phyloP scores from a whole-genome alignment of 1,140 invertebrate genomes.

The Holcopasites calliopsidis region DNA sequence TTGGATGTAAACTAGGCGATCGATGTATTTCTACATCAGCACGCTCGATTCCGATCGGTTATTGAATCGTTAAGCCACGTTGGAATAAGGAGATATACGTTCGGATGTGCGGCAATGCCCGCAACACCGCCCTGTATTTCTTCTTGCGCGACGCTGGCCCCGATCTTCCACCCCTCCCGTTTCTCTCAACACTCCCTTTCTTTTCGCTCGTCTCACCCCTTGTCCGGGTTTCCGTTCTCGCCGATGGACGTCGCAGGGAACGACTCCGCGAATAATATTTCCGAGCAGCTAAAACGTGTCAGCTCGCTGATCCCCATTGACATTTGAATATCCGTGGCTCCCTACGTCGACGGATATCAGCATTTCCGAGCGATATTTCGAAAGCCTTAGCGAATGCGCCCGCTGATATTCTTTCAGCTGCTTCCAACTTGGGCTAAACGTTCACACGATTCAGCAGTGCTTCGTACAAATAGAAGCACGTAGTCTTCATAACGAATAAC shows the following conservation, averaged over 20 bases:
- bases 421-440: neutral
- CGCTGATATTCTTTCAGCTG: slow-evolving; percentile 29
- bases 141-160: slow-evolving; percentile 37
- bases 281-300: slow-evolving; percentile 78
- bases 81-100: slow-evolving; percentile 75
- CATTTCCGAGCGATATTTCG: slow-evolving; percentile 54
- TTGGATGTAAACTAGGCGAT: slow-evolving; percentile 74
- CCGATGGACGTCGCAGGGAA: slow-evolving; percentile 36
- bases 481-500: too few species aligned
- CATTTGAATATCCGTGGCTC: slow-evolving; percentile 78
- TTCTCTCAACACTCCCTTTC: neutral
- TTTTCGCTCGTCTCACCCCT: neutral
- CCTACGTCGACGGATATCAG: slow-evolving; percentile 49
- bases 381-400: slow-evolving; percentile 47
- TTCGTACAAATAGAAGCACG: too few species aligned
- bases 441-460: too few species aligned
- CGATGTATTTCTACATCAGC: slow-evolving; percentile 51
- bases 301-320: slow-evolving; percentile 77
- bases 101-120: slow-evolving; percentile 45
- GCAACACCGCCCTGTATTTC: slow-evolving; percentile 57
- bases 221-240: slow-evolving; percentile 12
- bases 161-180: slow-evolving; percentile 10
- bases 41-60: slow-evolving; percentile 72
- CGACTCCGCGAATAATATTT: slow-evolving; percentile 77
- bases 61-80: slow-evolving; percentile 78